Evolutionary conservation across 2,113 vertebrate genomes (phyloP), one percentile per base, ranked within the genome.

Genomic region (Edolisoma coerulescens): DNA sequence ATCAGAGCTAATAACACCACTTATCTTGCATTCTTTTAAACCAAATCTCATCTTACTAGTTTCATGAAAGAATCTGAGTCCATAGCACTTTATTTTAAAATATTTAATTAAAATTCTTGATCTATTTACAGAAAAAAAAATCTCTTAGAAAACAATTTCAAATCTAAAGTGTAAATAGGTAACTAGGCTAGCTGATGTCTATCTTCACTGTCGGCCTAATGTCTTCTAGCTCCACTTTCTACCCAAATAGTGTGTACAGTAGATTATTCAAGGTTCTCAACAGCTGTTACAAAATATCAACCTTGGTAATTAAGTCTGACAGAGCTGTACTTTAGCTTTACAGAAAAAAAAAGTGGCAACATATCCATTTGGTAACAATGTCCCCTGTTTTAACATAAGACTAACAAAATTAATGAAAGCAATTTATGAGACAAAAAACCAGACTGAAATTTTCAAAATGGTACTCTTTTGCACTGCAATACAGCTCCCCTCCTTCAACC

Each of bases 241-340:
- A 92, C 95, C 91, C 95, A 92, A 96, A 88, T 1, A 77, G 28
- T 26, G 11, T 60, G 60, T 61, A 93, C 17, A 77, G 86, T 9
- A 87, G 80, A 91, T 65, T 75, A 90, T 64, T 94, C 82, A 85
- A 92, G 80, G 84, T 67, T 92, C 79, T 96, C 94, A 95, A 86
- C 92, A 96, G 85, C 96, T 97, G 91, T 85, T 96, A 96, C 39
- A 95, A 97, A 98, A 96, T 32, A 97, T 91, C 93, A 97, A 93
- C 97, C 78, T 93, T 95, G 91, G 93, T 95, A 97, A 97, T 94
- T 95, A 96, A 87, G 67, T 59, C 90, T 92, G 95, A 94, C 89
- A 93, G 86, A 49, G 73, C 64, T 87, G 89, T 77, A 95, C 75
- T 96, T 97, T 8, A 91, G 83, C 90, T 93, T 95, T 79, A 81